Base-by-base conservation (phyloP, 2,113 vertebrate species). In the Megaleporinus macrocephalus region DNA sequence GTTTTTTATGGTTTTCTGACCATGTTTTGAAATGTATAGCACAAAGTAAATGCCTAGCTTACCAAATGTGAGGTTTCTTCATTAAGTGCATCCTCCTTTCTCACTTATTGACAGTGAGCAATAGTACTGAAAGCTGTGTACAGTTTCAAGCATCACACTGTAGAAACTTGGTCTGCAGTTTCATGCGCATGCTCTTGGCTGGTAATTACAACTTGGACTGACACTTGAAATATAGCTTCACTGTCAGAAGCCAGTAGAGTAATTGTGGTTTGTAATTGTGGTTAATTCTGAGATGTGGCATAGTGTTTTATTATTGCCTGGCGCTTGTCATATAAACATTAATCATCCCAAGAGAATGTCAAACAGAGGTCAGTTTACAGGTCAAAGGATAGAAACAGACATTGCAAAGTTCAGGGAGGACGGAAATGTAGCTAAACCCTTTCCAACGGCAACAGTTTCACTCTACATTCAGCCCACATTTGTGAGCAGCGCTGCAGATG, bases 391-490 rank as follows among this genome's bases (percentile, higher is more conserved):
- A 69, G 33, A 9, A 41, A 69, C 0, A 22, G 14, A 69, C 30
- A 44, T n/a, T 44, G 10, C 33, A 44, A 44, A 70, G 66, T 70
- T 70, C 20, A 70, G 22, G 26, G 33, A n/a, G 20, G 33, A 44
- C 36, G 41, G 33, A 44, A 81, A 65, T 41, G 33, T 26, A 30
- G 26, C 59, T 79, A 26, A 63, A 26, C 30, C 68, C 16, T 65
- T 81, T 81, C 69, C 59, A 12, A 51, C 6, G 68, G 20, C 16
- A 61, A 57, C 61, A 33, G 29, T 75, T 75, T 65, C 27, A 16
- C 30, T 44, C 44, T 15, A 53, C 24, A 49, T 24, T 29, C 59
- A 47, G 49, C 59, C 20, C 82, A 78, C 22, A 20, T 47, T 26
- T 66, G 51, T 14, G 22, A n/a, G 11, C 30, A 44, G 13, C 20